Evolutionary conservation across 2,797 vertebrate genomes (phyloP).

Genomic region (Caiman crocodilus): DNA sequence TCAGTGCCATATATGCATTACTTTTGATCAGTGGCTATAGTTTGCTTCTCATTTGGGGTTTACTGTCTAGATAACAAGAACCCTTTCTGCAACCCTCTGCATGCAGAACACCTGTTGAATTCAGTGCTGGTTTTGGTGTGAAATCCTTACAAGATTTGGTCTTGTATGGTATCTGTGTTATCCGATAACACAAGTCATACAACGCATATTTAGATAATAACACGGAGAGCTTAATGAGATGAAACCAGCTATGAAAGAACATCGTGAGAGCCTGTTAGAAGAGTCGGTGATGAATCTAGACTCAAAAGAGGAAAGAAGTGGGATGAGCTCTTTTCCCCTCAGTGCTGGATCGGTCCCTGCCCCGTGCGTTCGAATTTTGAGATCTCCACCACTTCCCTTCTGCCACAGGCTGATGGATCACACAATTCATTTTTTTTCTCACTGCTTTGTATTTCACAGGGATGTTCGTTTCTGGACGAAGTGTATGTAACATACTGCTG

Average conservation of each 20-base stretch:
- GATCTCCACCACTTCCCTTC: slow-evolving; percentile 47
- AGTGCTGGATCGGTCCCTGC: not conserved
- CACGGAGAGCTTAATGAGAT: slow-evolving; percentile 52
- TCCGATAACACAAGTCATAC: slow-evolving; percentile 54
- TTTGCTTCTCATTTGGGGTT: not conserved
- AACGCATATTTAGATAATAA: slow-evolving; percentile 41
- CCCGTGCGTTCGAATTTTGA: not conserved
- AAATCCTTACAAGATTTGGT: slow-evolving; percentile 62
- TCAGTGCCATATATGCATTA: not conserved
- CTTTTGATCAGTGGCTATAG: not conserved
- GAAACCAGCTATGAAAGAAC: slow-evolving; percentile 10
- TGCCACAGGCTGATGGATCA: slow-evolving; percentile 23
- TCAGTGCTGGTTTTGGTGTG: slow-evolving; percentile 22
- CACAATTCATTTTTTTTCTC: not conserved
- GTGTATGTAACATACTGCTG: not conserved
- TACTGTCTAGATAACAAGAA: not conserved
- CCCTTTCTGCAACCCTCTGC: not conserved
- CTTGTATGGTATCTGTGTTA: slow-evolving; percentile 48
- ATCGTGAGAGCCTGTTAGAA: not conserved
- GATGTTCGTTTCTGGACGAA: not conserved
- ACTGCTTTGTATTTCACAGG: not conserved
- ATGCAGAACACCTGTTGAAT: slow-evolving; percentile 5
- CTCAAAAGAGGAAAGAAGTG: slow-evolving; percentile 31
- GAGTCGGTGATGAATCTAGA: too few species aligned
- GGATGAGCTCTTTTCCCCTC: not conserved